phyloP scores from a whole-genome alignment of 2,888 invertebrate species.

The Agrotis segetum region DNA sequence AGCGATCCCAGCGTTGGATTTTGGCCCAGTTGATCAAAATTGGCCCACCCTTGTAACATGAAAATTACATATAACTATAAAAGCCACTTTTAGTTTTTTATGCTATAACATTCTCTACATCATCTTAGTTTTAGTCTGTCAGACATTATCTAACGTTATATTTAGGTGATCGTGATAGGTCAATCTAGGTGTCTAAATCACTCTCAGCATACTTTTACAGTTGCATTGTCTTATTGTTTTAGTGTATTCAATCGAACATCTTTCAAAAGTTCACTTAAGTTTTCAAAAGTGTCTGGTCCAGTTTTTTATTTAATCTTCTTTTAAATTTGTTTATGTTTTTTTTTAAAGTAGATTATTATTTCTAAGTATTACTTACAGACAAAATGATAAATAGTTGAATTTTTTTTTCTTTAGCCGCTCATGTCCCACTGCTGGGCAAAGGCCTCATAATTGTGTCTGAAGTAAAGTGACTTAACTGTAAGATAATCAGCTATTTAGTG shows the following conservation, averaged over 20 bases:
- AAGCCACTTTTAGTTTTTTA: not conserved
- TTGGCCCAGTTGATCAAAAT: not conserved
- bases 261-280: not conserved
- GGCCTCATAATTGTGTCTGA: too few relatives aligned
- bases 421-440: too few relatives aligned
- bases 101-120: not conserved
- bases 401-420: too few relatives aligned
- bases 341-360: too few relatives aligned
- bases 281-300: not conserved
- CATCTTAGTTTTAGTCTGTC: conserved; percentile 1
- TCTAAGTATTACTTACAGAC: too few relatives aligned
- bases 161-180: conserved; percentile 55
- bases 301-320: too few relatives aligned
- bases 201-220: conserved; percentile 25
- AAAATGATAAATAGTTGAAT: too few relatives aligned
- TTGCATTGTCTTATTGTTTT: conserved; percentile 22
- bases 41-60: too few relatives aligned
- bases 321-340: too few relatives aligned
- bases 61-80: not conserved
- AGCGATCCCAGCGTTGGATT: too few relatives aligned
- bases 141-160: conserved; percentile 15
- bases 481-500: too few relatives aligned
- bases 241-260: conserved; percentile 9
- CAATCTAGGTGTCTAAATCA: conserved; percentile 25
- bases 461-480: too few relatives aligned